A percentile compares a stretch with the other conserved stretches of the same genome.
Evolutionary conservation across 2,797 vertebrate genomes (phyloP).

Genomic region (Falco novaeseelandiae): DNA sequence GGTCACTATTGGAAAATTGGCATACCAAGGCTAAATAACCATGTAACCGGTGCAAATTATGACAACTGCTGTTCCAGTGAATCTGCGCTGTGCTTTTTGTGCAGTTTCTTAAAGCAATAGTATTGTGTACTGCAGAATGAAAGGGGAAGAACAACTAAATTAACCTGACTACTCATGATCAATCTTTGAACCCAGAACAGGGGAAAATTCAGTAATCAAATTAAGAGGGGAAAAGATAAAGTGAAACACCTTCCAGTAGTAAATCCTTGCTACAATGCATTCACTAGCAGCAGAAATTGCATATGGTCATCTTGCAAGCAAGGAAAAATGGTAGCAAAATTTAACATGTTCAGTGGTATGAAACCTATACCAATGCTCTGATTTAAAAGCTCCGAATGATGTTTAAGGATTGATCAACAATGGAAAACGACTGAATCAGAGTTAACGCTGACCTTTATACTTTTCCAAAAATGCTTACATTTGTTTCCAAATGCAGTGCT

Average conservation of each 20-base stretch:
- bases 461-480: neutral
- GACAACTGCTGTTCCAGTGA: neutral
- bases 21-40: constrained; percentile 1
- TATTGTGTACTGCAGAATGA: neutral
- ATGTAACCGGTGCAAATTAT: neutral
- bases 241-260: neutral
- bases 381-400: neutral
- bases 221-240: fast-evolving
- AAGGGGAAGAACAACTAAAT: neutral
- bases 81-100: neutral
- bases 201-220: neutral
- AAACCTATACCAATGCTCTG: neutral
- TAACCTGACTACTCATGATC: neutral
- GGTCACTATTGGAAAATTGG: constrained; percentile 1
- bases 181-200: neutral
- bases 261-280: neutral
- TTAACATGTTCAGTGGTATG: neutral
- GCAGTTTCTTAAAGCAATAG: neutral
- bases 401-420: neutral
- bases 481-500: neutral
- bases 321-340: neutral
- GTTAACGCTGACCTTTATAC: neutral
- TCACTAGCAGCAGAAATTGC: neutral
- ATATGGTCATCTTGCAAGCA: neutral
- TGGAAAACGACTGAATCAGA: neutral